Conservation (phyloP, 1,140 invertebrate species). For the Zaprionus gabonicus region DNA sequence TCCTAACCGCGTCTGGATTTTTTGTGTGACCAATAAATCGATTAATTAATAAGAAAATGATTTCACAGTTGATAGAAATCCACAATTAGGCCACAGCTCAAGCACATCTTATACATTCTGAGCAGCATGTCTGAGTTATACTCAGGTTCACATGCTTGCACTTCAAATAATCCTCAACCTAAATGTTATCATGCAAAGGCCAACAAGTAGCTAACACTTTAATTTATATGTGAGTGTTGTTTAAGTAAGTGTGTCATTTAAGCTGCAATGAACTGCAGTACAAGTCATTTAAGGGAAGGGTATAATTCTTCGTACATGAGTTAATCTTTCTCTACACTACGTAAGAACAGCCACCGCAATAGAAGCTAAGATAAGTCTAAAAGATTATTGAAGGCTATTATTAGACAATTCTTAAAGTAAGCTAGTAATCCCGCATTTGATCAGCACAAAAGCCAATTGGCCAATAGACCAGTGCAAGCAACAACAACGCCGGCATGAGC, state of each 20-base stretch:
- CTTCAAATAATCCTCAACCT: no score
- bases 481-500: slow-evolving; percentile 1
- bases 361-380: slow-evolving; percentile 7
- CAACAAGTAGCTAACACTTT: no score
- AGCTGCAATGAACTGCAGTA: no score
- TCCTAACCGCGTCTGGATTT: not conserved
- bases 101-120: no score
- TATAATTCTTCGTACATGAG: not conserved
- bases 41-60: slow-evolving; percentile 21
- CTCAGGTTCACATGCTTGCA: no score
- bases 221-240: no score
- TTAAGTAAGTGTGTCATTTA: no score
- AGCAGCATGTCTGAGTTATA: no score
- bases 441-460: slow-evolving; percentile 1
- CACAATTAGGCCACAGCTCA: not conserved
- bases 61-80: not conserved
- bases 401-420: slow-evolving; percentile 56
- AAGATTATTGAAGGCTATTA: slow-evolving; percentile 49
- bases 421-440: slow-evolving; percentile 42
- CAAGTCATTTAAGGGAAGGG: no score
- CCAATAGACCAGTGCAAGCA: no score
- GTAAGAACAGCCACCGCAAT: no score
- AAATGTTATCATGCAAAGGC: no score
- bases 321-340: not conserved
- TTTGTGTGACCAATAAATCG: slow-evolving; percentile 3